These are phyloP conservation scores for Leptogaster cylindrica DNA, from an alignment of 2,888 invertebrate species.

Conservation along the genomic window DNA sequence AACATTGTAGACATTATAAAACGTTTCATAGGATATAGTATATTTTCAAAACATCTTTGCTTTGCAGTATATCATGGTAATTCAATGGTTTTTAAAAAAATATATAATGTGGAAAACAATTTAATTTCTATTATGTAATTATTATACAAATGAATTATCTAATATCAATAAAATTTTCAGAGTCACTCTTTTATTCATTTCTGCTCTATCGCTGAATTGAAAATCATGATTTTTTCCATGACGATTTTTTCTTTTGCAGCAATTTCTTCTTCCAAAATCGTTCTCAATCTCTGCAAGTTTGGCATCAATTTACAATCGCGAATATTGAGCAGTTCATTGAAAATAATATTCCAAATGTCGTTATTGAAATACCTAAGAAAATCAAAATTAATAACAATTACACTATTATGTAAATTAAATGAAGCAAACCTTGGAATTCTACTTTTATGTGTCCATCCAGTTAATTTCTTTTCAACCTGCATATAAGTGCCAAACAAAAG, in stretches of 20 bases:
- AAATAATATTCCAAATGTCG: slow-evolving; percentile 80
- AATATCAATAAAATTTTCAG: too few relatives aligned
- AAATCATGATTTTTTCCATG: slow-evolving; percentile 55
- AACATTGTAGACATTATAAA: too few relatives aligned
- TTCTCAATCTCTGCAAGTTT: slow-evolving; percentile 65
- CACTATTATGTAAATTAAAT: too few relatives aligned
- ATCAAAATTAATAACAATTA: too few relatives aligned
- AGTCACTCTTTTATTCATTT: too few relatives aligned
- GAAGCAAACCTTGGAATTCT: slow-evolving; percentile 51
- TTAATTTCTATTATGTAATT: too few relatives aligned
- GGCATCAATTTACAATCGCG: slow-evolving; percentile 78
- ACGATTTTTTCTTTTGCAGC: slow-evolving; percentile 56
- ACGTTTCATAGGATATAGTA: too few relatives aligned
- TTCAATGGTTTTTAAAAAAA: too few relatives aligned
- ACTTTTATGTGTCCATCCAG: slow-evolving; percentile 57
- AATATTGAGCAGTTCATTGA: slow-evolving; percentile 81
- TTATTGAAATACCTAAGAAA: slow-evolving; percentile 71
- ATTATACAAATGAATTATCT: too few relatives aligned
- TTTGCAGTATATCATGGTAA: too few relatives aligned
- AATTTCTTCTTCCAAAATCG: slow-evolving; percentile 56
- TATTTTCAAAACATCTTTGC: too few relatives aligned
- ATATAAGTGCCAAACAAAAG: slow-evolving; percentile 89
- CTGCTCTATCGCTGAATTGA: slow-evolving; percentile 55
- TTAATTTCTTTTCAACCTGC: slow-evolving; percentile 69
- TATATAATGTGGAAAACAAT: too few relatives aligned